phyloP scores from a whole-genome alignment of 2,888 invertebrate genomes.

The Torymus auratus region DNA sequence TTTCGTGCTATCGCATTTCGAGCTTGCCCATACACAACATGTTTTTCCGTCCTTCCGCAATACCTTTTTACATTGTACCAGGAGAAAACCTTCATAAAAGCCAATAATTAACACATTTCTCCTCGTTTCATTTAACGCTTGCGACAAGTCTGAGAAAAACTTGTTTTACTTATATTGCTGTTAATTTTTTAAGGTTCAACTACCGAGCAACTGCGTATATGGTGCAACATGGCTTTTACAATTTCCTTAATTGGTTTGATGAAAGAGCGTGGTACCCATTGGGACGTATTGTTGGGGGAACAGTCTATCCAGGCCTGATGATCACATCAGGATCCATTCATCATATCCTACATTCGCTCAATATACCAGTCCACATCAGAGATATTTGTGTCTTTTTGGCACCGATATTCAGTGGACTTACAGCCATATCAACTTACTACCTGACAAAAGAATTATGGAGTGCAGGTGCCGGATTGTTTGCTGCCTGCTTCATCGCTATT shows the following conservation, averaged over 20 bases:
- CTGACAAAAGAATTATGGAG: constrained; percentile 99
- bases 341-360: constrained; percentile 91
- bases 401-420: constrained; percentile 98
- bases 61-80: too few species aligned
- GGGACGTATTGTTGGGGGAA: constrained; percentile 98
- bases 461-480: constrained; percentile 96
- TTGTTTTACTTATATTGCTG: too few species aligned
- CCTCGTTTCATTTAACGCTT: too few species aligned
- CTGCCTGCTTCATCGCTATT: constrained; percentile 99
- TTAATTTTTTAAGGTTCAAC: constrained; percentile 89
- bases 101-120: too few species aligned
- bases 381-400: constrained; percentile 99
- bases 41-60: too few species aligned
- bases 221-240: constrained; percentile 99
- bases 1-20: neutral
- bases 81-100: too few species aligned
- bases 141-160: too few species aligned
- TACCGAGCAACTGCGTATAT: constrained; percentile 99
- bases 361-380: constrained; percentile 98
- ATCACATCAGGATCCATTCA: constrained; percentile 98
- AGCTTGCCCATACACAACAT: too few species aligned
- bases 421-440: constrained; percentile 97
- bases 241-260: constrained; percentile 99
- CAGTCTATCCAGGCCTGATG: constrained; percentile 99
- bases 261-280: constrained; percentile 99